Evolutionary conservation across 92 coral and sea anemone species (phyloP).

Genomic region (Phenganax stokvisi): DNA sequence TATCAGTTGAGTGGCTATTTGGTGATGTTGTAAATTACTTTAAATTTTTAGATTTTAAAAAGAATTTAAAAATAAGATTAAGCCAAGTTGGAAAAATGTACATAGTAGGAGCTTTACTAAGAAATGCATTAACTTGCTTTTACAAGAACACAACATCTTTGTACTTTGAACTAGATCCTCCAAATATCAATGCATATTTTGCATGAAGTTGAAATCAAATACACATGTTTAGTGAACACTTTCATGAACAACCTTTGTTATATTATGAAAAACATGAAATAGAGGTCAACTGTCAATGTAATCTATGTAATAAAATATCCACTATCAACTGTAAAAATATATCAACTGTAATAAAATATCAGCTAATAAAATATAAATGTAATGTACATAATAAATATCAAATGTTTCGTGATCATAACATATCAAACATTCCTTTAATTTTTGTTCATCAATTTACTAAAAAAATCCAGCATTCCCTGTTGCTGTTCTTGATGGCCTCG

Average conservation of each 20-base stretch:
- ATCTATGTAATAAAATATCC: no score
- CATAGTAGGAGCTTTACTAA: constrained; percentile 29
- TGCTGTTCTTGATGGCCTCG: constrained; percentile 7
- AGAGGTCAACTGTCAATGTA: no score
- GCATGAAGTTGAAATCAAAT: background rate
- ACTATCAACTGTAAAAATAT: no score
- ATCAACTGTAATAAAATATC: no score
- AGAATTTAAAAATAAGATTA: constrained; percentile 36
- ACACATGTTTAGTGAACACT: no score
- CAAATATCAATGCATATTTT: constrained; percentile 37
- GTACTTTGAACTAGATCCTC: constrained; percentile 38
- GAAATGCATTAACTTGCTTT: constrained; percentile 40
- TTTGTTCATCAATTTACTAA: background rate
- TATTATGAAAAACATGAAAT: no score
- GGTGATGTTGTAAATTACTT: constrained; percentile 35
- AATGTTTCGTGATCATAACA: background rate
- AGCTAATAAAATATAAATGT: no score
- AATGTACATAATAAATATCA: background rate
- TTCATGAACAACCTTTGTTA: no score
- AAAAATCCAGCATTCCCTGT: constrained; percentile 9
- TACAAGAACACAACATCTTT: constrained; percentile 39
- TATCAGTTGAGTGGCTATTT: constrained; percentile 41
- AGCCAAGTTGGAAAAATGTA: constrained; percentile 47
- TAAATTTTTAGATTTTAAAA: constrained; percentile 40
- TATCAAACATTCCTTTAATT: background rate